Conservation (phyloP, 2,888 invertebrate species). For the Drosophila atroscutellata region DNA sequence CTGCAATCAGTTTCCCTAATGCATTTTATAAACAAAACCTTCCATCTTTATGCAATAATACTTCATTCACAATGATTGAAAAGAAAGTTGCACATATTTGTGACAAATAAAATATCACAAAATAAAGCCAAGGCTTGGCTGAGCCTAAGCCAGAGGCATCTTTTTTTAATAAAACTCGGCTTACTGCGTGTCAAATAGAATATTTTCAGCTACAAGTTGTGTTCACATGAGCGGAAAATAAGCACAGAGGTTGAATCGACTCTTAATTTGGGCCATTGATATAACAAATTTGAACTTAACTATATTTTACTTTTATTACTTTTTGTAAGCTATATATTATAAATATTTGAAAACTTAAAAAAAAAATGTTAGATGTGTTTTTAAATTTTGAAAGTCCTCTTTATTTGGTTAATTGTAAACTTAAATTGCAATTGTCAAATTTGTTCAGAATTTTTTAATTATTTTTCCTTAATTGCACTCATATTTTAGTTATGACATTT, state of each 20-base stretch:
- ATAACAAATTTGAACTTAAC: neutral
- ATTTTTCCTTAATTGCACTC: neutral
- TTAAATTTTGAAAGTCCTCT: neutral
- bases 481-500: neutral
- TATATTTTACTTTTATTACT: neutral
- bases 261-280: neutral
- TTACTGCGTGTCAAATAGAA: constrained; percentile 5
- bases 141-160: neutral
- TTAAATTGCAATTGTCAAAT: neutral
- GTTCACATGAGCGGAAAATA: neutral
- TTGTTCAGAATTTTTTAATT: neutral
- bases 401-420: neutral
- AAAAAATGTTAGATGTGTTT: neutral
- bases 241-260: neutral
- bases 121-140: neutral
- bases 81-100: neutral
- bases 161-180: constrained; percentile 3
- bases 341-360: neutral
- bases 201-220: neutral
- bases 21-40: neutral
- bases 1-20: neutral
- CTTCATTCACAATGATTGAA: neutral
- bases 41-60: neutral
- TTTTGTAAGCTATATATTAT: neutral
- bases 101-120: neutral